Evolutionary conservation across 2,113 vertebrate genomes (phyloP).

Genomic region (Menidia beryllina): DNA sequence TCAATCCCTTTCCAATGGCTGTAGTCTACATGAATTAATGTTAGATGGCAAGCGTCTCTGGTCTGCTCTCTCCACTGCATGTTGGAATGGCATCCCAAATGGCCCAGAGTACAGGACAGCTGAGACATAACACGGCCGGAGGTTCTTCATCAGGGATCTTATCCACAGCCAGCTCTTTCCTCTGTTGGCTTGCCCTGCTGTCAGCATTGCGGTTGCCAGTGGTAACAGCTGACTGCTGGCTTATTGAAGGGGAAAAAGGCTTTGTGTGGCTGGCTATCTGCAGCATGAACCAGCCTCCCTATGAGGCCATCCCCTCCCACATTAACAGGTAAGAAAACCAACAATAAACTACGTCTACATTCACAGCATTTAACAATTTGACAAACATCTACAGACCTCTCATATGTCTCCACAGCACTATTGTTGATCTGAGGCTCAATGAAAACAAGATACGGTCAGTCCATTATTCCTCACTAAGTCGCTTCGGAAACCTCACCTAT

Average conservation of each 20-base stretch:
- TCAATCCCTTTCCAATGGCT: slow-evolving; percentile 39
- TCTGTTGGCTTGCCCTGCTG: slow-evolving; percentile 83
- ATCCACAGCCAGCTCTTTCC: slow-evolving; percentile 74
- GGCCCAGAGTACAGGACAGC: slow-evolving; percentile 48
- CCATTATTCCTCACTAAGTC: slow-evolving; percentile 93
- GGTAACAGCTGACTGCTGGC: slow-evolving; percentile 93
- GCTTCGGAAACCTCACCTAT: slow-evolving; percentile 98
- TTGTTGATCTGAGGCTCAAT: slow-evolving; percentile 95
- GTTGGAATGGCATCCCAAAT: slow-evolving; percentile 35
- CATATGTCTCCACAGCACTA: slow-evolving; percentile 83
- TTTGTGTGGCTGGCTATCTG: slow-evolving; percentile 99
- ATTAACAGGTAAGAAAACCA: slow-evolving; percentile 85
- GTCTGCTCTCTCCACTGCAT: slow-evolving; percentile 53
- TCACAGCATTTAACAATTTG: not conserved
- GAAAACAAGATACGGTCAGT: slow-evolving; percentile 98
- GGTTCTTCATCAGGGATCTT: slow-evolving; percentile 52
- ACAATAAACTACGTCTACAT: not conserved
- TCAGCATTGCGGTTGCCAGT: slow-evolving; percentile 81
- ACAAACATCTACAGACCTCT: slow-evolving; percentile 4
- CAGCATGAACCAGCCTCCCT: slow-evolving; percentile 98
- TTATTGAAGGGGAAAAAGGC: slow-evolving; percentile 98
- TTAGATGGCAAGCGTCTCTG: slow-evolving; percentile 41
- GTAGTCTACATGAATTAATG: slow-evolving; percentile 41
- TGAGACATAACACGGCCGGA: slow-evolving; percentile 36
- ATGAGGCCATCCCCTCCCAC: slow-evolving; percentile 95